These are phyloP conservation scores for Pollenia angustigena DNA, from an alignment of 2,888 invertebrate genomes.

Conservation along the genomic window DNA sequence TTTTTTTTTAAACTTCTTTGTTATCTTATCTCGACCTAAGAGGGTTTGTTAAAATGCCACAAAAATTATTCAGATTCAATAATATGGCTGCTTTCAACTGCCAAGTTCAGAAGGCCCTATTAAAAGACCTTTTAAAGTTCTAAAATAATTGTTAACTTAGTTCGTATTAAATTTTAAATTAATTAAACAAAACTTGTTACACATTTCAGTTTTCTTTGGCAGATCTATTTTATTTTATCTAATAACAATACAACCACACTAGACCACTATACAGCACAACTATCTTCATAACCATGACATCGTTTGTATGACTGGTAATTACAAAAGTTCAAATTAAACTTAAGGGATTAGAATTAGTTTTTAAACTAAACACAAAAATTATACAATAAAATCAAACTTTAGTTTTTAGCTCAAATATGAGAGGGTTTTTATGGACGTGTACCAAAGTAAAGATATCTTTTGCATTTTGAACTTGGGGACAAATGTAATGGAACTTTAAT, in stretches of 20 bases:
- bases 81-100: too few relatives aligned
- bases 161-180: background rate
- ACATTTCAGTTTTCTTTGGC: too few relatives aligned
- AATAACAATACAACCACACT: background rate
- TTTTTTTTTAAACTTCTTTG: too few relatives aligned
- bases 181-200: background rate
- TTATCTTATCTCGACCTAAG: too few relatives aligned
- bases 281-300: background rate
- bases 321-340: constrained; percentile 58
- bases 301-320: constrained; percentile 17
- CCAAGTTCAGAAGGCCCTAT: too few relatives aligned
- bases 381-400: constrained; percentile 51
- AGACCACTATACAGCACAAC: background rate
- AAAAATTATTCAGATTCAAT: too few relatives aligned
- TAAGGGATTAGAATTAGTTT: constrained; percentile 52
- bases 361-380: constrained; percentile 38
- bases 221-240: background rate
- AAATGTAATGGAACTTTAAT: constrained; percentile 49
- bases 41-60: too few relatives aligned
- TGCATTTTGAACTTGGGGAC: constrained; percentile 21
- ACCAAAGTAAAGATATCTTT: background rate
- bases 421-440: constrained; percentile 21
- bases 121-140: too few relatives aligned
- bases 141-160: too few relatives aligned
- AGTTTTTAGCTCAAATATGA: constrained; percentile 12